phyloP scores from a whole-genome alignment of 1,140 invertebrate genomes.

The Steinernema khuongi region DNA sequence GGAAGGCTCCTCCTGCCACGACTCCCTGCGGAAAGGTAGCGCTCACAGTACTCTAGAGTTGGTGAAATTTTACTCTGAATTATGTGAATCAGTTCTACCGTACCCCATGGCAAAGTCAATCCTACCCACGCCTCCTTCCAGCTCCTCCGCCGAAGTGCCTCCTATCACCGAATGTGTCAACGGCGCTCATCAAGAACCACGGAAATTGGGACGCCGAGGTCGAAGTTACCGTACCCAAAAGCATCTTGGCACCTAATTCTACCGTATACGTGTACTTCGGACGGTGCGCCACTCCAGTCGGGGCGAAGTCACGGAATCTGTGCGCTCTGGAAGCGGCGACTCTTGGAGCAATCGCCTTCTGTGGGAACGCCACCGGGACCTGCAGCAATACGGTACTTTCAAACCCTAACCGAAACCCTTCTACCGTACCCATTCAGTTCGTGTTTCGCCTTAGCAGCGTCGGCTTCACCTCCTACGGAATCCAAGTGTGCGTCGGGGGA shows the following conservation, averaged over 20 bases:
- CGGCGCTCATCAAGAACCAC: background rate
- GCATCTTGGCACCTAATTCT: background rate
- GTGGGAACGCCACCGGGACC: background rate
- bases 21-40: background rate
- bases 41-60: too few species aligned
- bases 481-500: background rate
- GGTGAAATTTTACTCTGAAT: too few species aligned
- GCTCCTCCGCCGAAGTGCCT: background rate
- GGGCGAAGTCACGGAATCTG: background rate
- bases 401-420: background rate
- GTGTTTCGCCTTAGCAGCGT: background rate
- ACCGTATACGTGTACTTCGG: background rate
- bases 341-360: background rate
- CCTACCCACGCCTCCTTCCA: background rate
- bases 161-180: background rate
- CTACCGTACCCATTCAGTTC: background rate
- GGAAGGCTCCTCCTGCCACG: background rate
- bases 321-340: background rate
- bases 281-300: background rate
- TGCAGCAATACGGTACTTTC: background rate
- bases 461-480: background rate
- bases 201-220: constrained; percentile 10
- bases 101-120: too few species aligned
- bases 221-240: background rate
- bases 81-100: too few species aligned